A percentile compares a stretch with the other conserved stretches of the same genome.
These are phyloP conservation scores for Rhabdornis inornatus DNA, from an alignment of 2,113 vertebrate species.

Conservation along the genomic window DNA sequence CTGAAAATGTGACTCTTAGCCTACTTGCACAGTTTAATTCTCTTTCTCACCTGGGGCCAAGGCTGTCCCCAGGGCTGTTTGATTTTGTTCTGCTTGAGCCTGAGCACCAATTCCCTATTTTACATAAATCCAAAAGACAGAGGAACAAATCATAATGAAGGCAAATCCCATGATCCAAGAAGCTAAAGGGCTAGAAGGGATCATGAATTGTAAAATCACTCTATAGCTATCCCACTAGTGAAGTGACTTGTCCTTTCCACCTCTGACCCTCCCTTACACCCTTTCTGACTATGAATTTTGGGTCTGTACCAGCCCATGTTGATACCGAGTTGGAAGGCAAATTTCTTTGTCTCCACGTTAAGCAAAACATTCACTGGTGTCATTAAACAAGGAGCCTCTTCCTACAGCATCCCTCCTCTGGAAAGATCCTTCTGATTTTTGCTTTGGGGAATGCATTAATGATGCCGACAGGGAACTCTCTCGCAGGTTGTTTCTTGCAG, in stretches of 20 bases:
- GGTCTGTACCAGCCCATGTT: not conserved
- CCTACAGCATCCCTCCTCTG: not conserved
- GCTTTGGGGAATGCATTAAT: slow-evolving; percentile 56
- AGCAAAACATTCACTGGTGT: not conserved
- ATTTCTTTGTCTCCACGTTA: not conserved
- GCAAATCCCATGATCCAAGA: not conserved
- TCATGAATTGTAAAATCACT: not conserved
- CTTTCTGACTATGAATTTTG: not conserved
- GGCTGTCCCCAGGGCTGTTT: not conserved
- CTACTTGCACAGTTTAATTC: not conserved
- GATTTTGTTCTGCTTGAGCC: not conserved
- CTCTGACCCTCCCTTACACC: not conserved
- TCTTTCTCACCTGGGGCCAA: not conserved
- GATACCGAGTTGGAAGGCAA: not conserved
- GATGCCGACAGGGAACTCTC: slow-evolving; percentile 38
- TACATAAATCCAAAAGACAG: not conserved
- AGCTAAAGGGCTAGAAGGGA: not conserved
- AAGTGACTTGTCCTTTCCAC: not conserved
- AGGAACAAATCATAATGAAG: not conserved
- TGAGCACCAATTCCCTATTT: not conserved
- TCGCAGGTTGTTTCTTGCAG: slow-evolving; percentile 20
- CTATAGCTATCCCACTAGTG: not conserved
- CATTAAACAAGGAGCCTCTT: slow-evolving; percentile 7
- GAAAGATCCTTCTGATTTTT: slow-evolving; percentile 46
- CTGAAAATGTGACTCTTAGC: not conserved